Conservation (phyloP, 2,113 vertebrate genomes). For the Geococcyx californianus region DNA sequence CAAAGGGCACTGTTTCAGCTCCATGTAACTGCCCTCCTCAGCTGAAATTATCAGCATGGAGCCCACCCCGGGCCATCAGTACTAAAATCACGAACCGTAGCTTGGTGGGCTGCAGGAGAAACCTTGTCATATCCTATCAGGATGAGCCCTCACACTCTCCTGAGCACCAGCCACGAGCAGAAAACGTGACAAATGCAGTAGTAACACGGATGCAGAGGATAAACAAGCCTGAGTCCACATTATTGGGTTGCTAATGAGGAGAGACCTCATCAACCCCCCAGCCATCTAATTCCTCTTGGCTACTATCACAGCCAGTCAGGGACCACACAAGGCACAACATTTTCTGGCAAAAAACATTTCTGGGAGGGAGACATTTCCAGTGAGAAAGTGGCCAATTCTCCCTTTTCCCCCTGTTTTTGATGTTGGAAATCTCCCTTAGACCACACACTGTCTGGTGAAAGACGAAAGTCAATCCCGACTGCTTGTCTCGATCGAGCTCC, state of each 20-base stretch:
- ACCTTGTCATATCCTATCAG: conserved; percentile 1
- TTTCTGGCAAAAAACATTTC: not conserved
- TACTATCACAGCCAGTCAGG: not conserved
- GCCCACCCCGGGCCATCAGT: not conserved
- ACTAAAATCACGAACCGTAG: not conserved
- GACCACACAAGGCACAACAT: not conserved
- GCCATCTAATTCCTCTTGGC: conserved; percentile 17
- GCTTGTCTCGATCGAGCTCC: fast-evolving
- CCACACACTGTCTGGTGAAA: not conserved
- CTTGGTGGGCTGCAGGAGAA: not conserved
- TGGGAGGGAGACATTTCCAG: not conserved
- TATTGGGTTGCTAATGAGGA: conserved; percentile 24
- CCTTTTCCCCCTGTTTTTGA: not conserved
- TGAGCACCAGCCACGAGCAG: not conserved
- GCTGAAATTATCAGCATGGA: not conserved
- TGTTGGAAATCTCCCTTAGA: not conserved
- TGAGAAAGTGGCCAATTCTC: not conserved
- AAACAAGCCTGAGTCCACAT: not conserved
- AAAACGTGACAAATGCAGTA: not conserved
- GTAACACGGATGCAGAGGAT: not conserved
- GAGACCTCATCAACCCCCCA: conserved; percentile 9
- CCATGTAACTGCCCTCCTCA: not conserved
- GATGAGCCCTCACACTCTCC: not conserved
- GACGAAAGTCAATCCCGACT: fast-evolving
- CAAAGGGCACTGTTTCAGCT: not conserved